Evolutionary conservation across 1,140 invertebrate genomes (phyloP).

Genomic region (Spodoptera litura): DNA sequence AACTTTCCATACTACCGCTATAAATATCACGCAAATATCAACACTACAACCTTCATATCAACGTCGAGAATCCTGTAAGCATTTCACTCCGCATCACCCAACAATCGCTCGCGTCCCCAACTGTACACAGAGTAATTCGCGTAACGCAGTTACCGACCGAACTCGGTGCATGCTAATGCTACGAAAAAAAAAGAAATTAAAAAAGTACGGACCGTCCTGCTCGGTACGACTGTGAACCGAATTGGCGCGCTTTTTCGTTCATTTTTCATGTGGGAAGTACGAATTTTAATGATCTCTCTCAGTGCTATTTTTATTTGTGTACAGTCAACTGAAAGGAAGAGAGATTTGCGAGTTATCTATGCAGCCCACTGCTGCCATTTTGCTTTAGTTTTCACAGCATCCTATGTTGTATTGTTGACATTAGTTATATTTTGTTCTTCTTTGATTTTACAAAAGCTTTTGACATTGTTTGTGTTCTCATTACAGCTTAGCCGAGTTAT

Average conservation of each 20-base stretch:
- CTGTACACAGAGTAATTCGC: slow-evolving; percentile 50
- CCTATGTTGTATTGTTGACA: too few relatives aligned
- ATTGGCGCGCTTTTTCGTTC: slow-evolving; percentile 55
- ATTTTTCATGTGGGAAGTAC: slow-evolving; percentile 28
- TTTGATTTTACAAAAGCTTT: too few relatives aligned
- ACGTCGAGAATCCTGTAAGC: slow-evolving; percentile 1
- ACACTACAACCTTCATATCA: background rate
- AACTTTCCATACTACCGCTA: slow-evolving; percentile 15
- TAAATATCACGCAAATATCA: slow-evolving; percentile 4
- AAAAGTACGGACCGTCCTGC: slow-evolving; percentile 59
- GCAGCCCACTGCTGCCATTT: background rate
- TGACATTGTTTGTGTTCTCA: too few relatives aligned
- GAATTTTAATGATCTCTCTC: slow-evolving; percentile 41
- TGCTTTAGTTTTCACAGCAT: too few relatives aligned
- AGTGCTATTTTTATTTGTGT: slow-evolving; percentile 4
- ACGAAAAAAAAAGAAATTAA: slow-evolving; percentile 64
- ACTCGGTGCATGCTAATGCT: slow-evolving; percentile 72
- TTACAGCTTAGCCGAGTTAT: too few relatives aligned
- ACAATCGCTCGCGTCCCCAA: slow-evolving; percentile 28
- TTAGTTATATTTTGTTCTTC: too few relatives aligned
- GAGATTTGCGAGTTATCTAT: slow-evolving; percentile 8
- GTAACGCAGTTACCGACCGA: slow-evolving; percentile 69
- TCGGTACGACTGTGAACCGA: slow-evolving; percentile 56
- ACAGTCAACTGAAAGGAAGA: slow-evolving; percentile 3
- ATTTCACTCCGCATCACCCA: slow-evolving; percentile 1